Conservation (phyloP, 1,140 invertebrate species). For the Drusus annulatus region DNA sequence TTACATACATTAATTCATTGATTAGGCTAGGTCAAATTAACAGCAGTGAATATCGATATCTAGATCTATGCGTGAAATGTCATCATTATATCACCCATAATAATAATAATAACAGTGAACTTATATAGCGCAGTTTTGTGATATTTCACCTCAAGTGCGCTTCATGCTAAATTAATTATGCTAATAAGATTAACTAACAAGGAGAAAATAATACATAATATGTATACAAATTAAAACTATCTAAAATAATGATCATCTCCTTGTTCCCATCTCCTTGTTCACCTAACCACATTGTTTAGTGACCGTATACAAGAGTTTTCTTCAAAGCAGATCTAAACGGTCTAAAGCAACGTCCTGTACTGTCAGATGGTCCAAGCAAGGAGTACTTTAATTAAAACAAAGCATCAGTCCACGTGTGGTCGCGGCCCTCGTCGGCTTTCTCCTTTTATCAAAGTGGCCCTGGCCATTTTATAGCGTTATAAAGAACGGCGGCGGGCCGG, state of each 20-base stretch:
- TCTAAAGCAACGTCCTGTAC: not conserved
- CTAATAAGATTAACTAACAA: too few species aligned
- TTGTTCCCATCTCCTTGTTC: not conserved
- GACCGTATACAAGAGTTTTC: not conserved
- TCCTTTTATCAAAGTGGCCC: constrained; percentile 37
- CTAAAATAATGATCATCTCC: too few species aligned
- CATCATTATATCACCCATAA: not conserved
- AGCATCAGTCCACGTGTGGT: constrained; percentile 33
- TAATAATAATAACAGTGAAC: too few species aligned
- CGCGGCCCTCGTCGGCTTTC: constrained; percentile 21
- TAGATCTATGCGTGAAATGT: not conserved
- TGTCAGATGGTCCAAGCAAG: not conserved
- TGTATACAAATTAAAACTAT: too few species aligned
- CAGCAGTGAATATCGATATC: too few species aligned
- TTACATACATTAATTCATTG: not conserved
- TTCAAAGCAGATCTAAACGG: not conserved
- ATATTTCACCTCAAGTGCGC: too few species aligned
- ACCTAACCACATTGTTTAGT: not conserved
- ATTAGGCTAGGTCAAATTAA: not conserved
- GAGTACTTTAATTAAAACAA: not conserved
- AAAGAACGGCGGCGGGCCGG: constrained; percentile 24
- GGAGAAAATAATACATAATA: too few species aligned
- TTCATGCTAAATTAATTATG: too few species aligned
- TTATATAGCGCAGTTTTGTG: too few species aligned
- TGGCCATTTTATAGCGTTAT: constrained; percentile 47